These are phyloP conservation scores for Stegana nigrithorax DNA, from an alignment of 2,888 invertebrate species.

Conservation along the genomic window DNA sequence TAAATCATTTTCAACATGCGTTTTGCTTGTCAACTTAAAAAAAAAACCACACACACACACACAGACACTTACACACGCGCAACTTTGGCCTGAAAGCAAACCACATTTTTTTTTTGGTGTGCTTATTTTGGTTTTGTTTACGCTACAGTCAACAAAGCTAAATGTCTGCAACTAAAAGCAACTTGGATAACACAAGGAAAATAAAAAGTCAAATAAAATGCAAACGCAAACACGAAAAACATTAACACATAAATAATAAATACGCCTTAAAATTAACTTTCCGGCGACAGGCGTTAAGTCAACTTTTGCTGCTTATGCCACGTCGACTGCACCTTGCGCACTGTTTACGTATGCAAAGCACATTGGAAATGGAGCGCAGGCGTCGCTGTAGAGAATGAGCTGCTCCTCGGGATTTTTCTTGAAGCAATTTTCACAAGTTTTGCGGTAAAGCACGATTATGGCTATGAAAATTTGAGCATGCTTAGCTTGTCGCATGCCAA, in stretches of 20 bases:
- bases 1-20: slow-evolving; percentile 2
- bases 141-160: slow-evolving; percentile 8
- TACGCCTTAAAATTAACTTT: slow-evolving; percentile 54
- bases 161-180: slow-evolving; percentile 6
- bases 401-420: slow-evolving; percentile 31
- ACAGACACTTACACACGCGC: not conserved
- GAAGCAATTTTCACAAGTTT: slow-evolving; percentile 36
- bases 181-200: not conserved
- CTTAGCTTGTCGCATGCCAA: not conserved
- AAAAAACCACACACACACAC: not conserved
- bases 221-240: not conserved
- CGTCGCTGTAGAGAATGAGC: slow-evolving; percentile 29
- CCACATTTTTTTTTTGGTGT: too few species aligned
- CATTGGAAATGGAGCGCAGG: slow-evolving; percentile 53
- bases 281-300: slow-evolving; percentile 45
- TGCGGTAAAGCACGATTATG: slow-evolving; percentile 15
- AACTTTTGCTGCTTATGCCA: slow-evolving; percentile 7
- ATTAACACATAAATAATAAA: slow-evolving; percentile 53
- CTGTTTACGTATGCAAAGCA: slow-evolving; percentile 63
- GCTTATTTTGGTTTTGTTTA: too few species aligned
- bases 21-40: not conserved
- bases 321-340: slow-evolving; percentile 34
- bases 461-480: slow-evolving; percentile 3
- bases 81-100: not conserved
- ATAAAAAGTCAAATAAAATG: not conserved